phyloP scores from a whole-genome alignment of 2,113 vertebrate genomes.

The Hippocampus guttulatus region DNA sequence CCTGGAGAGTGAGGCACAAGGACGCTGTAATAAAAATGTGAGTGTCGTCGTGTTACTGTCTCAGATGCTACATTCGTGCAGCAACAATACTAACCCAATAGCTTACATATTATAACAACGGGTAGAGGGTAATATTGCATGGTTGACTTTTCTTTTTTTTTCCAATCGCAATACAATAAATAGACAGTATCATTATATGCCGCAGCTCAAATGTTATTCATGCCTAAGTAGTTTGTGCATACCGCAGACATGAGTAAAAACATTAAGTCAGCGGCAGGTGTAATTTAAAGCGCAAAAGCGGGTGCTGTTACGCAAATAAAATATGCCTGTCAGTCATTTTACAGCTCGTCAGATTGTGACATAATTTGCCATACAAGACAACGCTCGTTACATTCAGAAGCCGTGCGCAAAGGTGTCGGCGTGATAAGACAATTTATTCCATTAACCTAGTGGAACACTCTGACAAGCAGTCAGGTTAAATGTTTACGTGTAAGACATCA shows the following conservation, averaged over 20 bases:
- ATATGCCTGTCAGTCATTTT: constrained; percentile 13
- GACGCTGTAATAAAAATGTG: too few species aligned
- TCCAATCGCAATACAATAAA: too few species aligned
- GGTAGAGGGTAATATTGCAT: too few species aligned
- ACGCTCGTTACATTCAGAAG: constrained; percentile 32
- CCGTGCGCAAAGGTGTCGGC: constrained; percentile 38
- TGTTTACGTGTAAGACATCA: constrained; percentile 38
- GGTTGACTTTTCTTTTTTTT: too few species aligned
- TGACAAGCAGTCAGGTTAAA: constrained; percentile 42
- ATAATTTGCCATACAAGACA: constrained; percentile 33
- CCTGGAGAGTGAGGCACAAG: too few species aligned
- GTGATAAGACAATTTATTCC: constrained; percentile 45
- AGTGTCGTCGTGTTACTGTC: too few species aligned
- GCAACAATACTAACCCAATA: too few species aligned
- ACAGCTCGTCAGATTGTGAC: constrained; percentile 28
- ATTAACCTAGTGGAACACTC: constrained; percentile 41
- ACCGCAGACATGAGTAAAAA: neutral
- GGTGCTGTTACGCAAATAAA: constrained; percentile 16
- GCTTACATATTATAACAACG: too few species aligned
- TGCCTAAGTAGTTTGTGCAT: neutral
- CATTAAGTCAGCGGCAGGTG: too few species aligned
- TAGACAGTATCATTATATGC: too few species aligned
- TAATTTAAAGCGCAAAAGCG: neutral
- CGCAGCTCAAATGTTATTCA: too few species aligned
- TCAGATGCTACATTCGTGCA: too few species aligned